Evolutionary conservation across 1,140 invertebrate species (phyloP), one percentile per base, ranked within the genome.

Genomic region (Bombus sibiricus): DNA sequence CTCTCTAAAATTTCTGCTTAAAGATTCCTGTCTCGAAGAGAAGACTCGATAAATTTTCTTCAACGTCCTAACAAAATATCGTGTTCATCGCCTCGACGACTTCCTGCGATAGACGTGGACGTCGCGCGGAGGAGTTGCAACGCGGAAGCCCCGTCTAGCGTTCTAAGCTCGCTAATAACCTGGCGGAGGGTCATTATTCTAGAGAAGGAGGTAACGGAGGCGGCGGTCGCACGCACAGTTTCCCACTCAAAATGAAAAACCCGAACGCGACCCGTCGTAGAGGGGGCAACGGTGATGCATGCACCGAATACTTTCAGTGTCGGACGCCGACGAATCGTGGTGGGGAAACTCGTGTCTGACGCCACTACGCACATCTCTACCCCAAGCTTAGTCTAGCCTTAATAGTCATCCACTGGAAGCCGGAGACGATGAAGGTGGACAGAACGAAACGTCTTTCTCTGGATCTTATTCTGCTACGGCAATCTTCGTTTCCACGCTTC

Each of bases 371-470:
- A 86, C 83, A 78, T 72, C 79, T 75, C 86, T 86, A 87, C 80
- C 75, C 83, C 69, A 59, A 78, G 83, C 83, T 88, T 86, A 73
- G 76, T 81, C 89, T 86, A 88, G 75, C 88, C 85, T 83, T 86
- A 91, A 91, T 91, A 93, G 92, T 93, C 75, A 93, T 86, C 85
- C 86, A 78, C 88, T 90, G 86, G 91, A 92, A 89, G 82, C 87
- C 85, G 85, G 83, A 83, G 87, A 80, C 68, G 81, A 85, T 81
- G 47, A 43, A 84, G 75, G 37, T 57, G 59, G 66, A 47, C 18
- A 64, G 81, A 28, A 34, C 13, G 25, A 73, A 82, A 47, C 53
- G 39, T 82, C 71, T 32, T 62, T 39, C 66, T 12, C 39, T 6
- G 28, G 9, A 41, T 32, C 28, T n/a, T 25, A 10, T 1, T 74